Conservation (phyloP, 2,113 vertebrate species). For the Salvelinus fontinalis region DNA sequence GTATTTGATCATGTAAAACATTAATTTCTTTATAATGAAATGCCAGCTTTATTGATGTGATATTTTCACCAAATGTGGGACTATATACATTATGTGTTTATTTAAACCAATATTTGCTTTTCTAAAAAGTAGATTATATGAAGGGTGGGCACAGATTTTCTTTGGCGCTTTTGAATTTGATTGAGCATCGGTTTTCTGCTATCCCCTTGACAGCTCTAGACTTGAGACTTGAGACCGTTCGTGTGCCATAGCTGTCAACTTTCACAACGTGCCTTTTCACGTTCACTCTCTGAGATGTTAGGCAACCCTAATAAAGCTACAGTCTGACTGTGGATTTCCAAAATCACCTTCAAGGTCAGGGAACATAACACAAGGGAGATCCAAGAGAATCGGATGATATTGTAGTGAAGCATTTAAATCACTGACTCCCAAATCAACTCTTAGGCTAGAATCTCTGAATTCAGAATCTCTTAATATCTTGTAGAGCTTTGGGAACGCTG, state of each 20-base stretch:
- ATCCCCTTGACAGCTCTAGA: too few species aligned
- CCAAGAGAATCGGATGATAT: constrained; percentile 10
- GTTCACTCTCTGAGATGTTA: constrained; percentile 37
- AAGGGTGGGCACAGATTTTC: neutral
- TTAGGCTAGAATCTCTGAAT: too few species aligned
- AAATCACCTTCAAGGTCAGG: constrained; percentile 22
- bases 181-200: neutral
- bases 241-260: constrained; percentile 29
- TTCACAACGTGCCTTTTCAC: constrained; percentile 39
- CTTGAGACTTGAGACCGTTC: neutral
- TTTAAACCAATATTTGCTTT: neutral
- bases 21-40: too few species aligned
- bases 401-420: neutral
- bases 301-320: neutral
- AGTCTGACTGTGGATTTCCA: too few species aligned
- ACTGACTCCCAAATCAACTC: neutral
- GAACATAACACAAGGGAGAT: neutral
- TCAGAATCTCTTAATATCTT: too few species aligned
- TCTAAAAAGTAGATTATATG: too few species aligned
- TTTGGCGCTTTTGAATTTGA: neutral
- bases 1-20: too few species aligned
- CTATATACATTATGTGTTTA: neutral
- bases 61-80: too few species aligned
- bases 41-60: too few species aligned
- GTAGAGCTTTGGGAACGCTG: too few species aligned